Percentiles rank a stretch among this genome's conserved stretches.
These are phyloP conservation scores for Hafferia zeledoni DNA, from an alignment of 2,797 vertebrate genomes.

Conservation along the genomic window DNA sequence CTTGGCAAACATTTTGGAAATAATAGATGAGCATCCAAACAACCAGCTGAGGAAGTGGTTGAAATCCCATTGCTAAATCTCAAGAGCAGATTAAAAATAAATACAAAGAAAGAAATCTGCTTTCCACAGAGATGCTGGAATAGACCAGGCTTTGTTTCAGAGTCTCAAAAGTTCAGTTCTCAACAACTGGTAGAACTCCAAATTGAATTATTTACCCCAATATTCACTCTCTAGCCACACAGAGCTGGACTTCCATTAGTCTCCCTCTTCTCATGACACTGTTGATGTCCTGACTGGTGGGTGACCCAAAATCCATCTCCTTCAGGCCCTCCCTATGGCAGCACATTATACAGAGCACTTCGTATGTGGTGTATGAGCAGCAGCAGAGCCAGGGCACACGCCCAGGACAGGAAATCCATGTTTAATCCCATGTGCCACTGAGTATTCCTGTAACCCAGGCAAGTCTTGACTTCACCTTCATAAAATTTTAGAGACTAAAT, in stretches of 20 bases:
- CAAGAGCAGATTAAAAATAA: neutral
- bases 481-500: neutral
- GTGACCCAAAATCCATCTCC: neutral
- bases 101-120: neutral
- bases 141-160: neutral
- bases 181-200: neutral
- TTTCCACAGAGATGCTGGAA: neutral
- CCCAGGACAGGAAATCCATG: neutral
- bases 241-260: neutral
- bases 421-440: neutral
- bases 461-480: neutral
- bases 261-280: neutral
- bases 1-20: neutral
- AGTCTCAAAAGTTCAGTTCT: neutral
- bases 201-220: neutral
- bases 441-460: neutral
- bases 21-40: neutral
- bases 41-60: neutral
- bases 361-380: neutral
- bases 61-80: neutral
- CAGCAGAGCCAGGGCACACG: neutral
- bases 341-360: neutral
- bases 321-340: neutral
- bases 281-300: neutral
- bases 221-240: neutral